A percentile compares a stretch with the other conserved stretches of the same genome.
phyloP scores from a whole-genome alignment of 2,888 invertebrate genomes.

The Oconnorella tubifera region DNA sequence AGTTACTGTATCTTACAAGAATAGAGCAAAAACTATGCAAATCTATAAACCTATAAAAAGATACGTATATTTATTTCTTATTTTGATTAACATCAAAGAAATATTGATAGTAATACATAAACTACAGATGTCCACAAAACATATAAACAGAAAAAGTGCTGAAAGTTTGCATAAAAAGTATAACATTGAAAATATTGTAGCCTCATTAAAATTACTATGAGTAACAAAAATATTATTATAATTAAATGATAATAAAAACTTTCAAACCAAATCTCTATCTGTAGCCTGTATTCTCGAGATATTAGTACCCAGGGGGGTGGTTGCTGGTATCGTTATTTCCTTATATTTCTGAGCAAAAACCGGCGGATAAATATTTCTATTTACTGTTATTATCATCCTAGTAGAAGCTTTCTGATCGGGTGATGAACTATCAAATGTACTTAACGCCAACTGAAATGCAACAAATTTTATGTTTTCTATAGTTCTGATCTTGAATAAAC shows the following conservation, averaged over 20 bases:
- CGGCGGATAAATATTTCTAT: constrained; percentile 42
- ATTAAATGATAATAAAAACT: constrained; percentile 12
- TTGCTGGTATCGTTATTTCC: constrained; percentile 35
- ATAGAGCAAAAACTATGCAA: background rate
- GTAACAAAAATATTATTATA: background rate
- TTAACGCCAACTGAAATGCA: constrained; percentile 25
- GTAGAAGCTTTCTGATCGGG: constrained; percentile 27
- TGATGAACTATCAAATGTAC: constrained; percentile 33
- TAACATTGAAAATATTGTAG: too few species aligned
- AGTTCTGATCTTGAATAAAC: too few species aligned
- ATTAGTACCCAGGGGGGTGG: constrained; percentile 39
- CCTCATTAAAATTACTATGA: too few species aligned
- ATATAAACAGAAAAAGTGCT: too few species aligned
- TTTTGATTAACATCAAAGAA: too few species aligned
- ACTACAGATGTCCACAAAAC: too few species aligned
- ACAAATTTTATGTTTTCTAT: constrained; percentile 2
- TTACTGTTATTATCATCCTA: constrained; percentile 35
- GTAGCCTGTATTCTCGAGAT: constrained; percentile 42
- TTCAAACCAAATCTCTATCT: constrained; percentile 39
- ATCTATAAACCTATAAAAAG: background rate
- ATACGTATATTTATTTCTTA: too few species aligned
- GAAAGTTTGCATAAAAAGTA: too few species aligned
- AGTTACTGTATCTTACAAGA: too few species aligned
- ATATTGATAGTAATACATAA: too few species aligned
- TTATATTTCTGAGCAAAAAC: constrained; percentile 32